Base-by-base conservation (phyloP, 2,797 vertebrate species). In the Diplodus sargus region DNA sequence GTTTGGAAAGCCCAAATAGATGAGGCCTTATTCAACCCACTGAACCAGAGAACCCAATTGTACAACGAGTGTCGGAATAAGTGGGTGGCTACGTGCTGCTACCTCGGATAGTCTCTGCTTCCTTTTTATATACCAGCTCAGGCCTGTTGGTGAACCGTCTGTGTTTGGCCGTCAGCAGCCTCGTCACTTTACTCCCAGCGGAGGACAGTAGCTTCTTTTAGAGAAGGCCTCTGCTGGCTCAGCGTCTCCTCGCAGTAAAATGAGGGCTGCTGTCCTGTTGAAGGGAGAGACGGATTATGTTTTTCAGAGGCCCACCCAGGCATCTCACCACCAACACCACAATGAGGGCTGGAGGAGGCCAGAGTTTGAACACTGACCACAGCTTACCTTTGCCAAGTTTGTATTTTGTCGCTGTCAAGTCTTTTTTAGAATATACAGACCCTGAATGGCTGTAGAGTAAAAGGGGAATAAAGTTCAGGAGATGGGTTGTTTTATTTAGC, bases 301-400 rank as follows among this genome's bases (percentile, higher is more conserved):
- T 93, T 93, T 93, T 82, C 80, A 0, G 59, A 72, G 87, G 91
- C 90, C 93, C 93, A 94, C 92, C 93, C 93, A 93, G 81, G 85
- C 87, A 42, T 92, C 82, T 78, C 75, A 86, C 91, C 90, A 86
- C 92, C 61, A 28, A 82, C 79, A 87, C 91, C 91, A 88, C 91
- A 90, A 62, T 54, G 81, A 87, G 81, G 70, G 59, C 68, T 72
- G 61, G 56, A 78, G 51, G 53, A 77, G 65, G 83, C 74, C 82
- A 86, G 63, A 73, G 39, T 79, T 60, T 64, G 42, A 80, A 71
- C 47, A 66, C 49, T 82, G 83, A 84, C 83, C 84, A 63, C 61
- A 53, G 49, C 48, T 57, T 61, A 71, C 66, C 70, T 65, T 70
- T 51, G 73, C 77, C 70, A 82, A 78, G 47, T 68, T 53, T 79